phyloP scores from a whole-genome alignment of 2,113 vertebrate species.

The Caracal caracal region DNA sequence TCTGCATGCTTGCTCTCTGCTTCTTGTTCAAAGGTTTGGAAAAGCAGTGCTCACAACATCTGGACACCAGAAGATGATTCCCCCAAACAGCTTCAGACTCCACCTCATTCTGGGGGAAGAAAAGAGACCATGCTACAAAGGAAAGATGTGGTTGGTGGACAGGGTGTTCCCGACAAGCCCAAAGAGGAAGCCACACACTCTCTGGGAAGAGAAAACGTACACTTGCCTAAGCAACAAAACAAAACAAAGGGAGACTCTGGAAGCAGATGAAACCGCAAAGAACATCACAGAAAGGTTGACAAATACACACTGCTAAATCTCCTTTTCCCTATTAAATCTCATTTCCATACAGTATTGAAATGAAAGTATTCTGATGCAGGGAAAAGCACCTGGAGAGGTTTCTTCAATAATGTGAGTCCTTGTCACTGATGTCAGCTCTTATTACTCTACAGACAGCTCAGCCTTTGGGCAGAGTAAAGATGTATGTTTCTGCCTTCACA shows the following conservation, averaged over 20 bases:
- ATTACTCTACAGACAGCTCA: background rate
- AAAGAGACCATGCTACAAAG: slow-evolving; percentile 38
- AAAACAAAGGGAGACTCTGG: background rate
- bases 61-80: slow-evolving; percentile 54
- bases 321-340: background rate
- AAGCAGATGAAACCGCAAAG: background rate
- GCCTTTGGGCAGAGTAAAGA: slow-evolving; percentile 57
- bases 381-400: background rate
- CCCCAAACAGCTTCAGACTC: background rate
- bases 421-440: background rate
- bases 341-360: background rate
- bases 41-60: slow-evolving; percentile 56
- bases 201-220: slow-evolving; percentile 33
- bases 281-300: background rate
- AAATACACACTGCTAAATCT: background rate
- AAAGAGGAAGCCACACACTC: slow-evolving; percentile 40
- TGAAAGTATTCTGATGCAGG: background rate
- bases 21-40: slow-evolving; percentile 53
- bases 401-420: background rate
- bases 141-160: background rate
- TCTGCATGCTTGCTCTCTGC: slow-evolving; percentile 63
- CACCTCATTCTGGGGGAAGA: slow-evolving; percentile 28
- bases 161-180: background rate
- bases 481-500: slow-evolving; percentile 52
- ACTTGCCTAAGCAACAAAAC: background rate